Base-by-base conservation (phyloP, 2,113 vertebrate species). In the Plecturocebus donacophilus region DNA sequence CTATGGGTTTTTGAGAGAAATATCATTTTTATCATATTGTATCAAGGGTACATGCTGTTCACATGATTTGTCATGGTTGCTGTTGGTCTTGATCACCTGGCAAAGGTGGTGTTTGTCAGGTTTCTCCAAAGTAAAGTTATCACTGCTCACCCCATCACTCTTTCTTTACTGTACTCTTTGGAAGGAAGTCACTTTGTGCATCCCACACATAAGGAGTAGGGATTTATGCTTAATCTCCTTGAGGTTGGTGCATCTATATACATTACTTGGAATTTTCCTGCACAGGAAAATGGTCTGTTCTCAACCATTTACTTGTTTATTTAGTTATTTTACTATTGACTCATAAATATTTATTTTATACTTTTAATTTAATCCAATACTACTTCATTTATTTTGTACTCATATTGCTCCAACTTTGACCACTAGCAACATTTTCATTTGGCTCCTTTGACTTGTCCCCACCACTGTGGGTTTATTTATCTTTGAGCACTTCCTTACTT, bases 321-420 rank as follows among this genome's bases (percentile, higher is more conserved):
- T 56, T 30, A 82, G 21, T 87, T 77, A 64, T 80, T 47, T 75
- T 4, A 20, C 13, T 70, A 45, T 75, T 81, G 20, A 93, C 30
- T 81, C 25, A 90, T 52, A 58, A 45, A 32, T 95, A 90, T 90
- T 87, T 97, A 80, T 90, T 95, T 95, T 92, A 47, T 83, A 52
- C 54, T 87, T 90, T 92, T 89, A 93, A 49, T 92, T 70, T 54
- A 87, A 87, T 27, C 40, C 54, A 61, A 19, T 52, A 25, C 49
- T 38, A 27, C 56, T 81, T 87, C 71, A 68, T 88, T 92, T 61
- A 49, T 87, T 87, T 82, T 81, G 35, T 76, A 27, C 19, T 87
- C 38, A 52, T 5, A 17, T 54, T 70, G 23, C 32, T 71, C 32
- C 52, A 90, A 23, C 40, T 80, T 75, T 94, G 90, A 70, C 35